Percentiles rank a stretch among this genome's conserved stretches.
phyloP scores from a whole-genome alignment of 2,113 vertebrate species.

The Rhipidura dahli region DNA sequence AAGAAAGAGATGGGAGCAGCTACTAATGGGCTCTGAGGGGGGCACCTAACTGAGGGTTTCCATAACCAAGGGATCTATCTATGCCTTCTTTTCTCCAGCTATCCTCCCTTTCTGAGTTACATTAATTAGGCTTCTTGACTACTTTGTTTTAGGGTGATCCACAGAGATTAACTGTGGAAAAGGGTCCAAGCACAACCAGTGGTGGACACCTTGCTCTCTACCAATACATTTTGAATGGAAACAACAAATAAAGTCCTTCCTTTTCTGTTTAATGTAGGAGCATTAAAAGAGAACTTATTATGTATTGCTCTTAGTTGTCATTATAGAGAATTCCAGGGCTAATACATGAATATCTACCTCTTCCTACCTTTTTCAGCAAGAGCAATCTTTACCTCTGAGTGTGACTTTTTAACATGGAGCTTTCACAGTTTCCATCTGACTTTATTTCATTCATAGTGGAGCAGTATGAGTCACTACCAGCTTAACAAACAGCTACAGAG shows the following conservation, averaged over 20 bases:
- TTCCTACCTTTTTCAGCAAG: background rate
- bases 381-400: background rate
- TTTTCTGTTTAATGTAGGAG: background rate
- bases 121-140: background rate
- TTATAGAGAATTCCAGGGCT: background rate
- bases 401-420: background rate
- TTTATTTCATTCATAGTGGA: background rate
- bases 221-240: background rate
- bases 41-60: background rate
- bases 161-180: background rate
- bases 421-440: background rate
- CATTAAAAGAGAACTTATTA: background rate
- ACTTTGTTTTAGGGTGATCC: background rate
- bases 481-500: background rate
- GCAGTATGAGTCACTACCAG: background rate
- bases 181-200: background rate
- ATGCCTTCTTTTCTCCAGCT: background rate
- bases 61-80: background rate
- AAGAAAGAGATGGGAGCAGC: background rate
- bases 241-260: background rate
- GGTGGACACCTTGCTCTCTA: background rate
- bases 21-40: background rate
- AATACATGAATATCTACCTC: background rate
- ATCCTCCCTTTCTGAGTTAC: background rate
- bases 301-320: background rate